A percentile compares a stretch with the other conserved stretches of the same genome.
Evolutionary conservation across 2,888 invertebrate genomes (phyloP).

Genomic region (Drosophila anomalipes): DNA sequence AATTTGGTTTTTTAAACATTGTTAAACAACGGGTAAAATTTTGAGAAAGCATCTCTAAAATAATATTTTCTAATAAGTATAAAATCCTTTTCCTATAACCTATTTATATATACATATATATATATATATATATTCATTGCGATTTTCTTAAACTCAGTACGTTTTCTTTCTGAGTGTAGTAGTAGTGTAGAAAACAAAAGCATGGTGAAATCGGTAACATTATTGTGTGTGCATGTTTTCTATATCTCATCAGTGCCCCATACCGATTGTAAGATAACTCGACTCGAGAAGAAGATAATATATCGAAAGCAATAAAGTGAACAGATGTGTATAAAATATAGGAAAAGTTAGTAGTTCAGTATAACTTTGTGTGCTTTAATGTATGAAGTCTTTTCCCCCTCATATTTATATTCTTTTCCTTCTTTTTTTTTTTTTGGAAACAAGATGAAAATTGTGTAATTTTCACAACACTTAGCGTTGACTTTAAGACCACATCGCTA

Average conservation of each 20-base stretch:
- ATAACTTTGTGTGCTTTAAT: background rate
- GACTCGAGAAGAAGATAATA: background rate
- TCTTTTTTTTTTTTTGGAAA: background rate
- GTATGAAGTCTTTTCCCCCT: background rate
- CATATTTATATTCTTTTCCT: background rate
- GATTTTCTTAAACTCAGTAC: background rate
- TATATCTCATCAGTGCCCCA: background rate
- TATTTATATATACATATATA: background rate
- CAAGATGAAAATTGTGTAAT: conserved; percentile 13
- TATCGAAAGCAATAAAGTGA: background rate
- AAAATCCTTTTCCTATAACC: background rate
- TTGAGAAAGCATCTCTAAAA: background rate
- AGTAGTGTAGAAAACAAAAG: too few species aligned
- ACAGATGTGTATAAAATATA: background rate
- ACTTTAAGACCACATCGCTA: conserved; percentile 16
- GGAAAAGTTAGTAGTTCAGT: background rate
- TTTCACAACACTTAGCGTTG: conserved; percentile 7
- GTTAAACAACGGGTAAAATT: background rate
- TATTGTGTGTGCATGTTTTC: background rate
- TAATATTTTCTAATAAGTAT: background rate
- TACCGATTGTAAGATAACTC: background rate
- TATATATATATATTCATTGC: background rate
- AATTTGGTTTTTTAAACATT: background rate
- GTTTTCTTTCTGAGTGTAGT: background rate
- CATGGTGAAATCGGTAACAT: background rate